Conservation (phyloP, 2,888 invertebrate genomes). For the Volucella zonaria region DNA sequence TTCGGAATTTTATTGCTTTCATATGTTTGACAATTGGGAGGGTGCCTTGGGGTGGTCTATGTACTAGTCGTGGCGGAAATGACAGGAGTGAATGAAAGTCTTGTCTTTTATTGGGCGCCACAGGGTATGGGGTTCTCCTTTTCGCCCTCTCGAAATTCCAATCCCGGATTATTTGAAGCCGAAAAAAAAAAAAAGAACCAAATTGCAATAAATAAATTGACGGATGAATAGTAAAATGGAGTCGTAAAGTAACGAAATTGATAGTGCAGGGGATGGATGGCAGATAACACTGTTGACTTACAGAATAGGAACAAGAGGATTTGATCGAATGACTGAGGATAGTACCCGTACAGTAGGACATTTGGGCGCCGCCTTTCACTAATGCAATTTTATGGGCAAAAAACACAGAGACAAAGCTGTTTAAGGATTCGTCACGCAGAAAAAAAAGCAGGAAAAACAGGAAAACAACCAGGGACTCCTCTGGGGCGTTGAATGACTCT, state of each 20-base stretch:
- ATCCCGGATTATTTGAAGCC: not conserved
- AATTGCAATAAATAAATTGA: conserved; percentile 43
- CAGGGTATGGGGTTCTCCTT: not conserved
- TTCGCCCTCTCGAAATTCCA: not conserved
- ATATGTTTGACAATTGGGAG: conserved; percentile 48
- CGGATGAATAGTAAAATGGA: conserved; percentile 26
- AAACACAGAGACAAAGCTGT: not conserved
- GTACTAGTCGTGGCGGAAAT: not conserved
- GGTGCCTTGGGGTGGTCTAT: not conserved
- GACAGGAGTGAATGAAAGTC: not conserved
- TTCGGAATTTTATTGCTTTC: conserved; percentile 55
- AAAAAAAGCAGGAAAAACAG: not conserved
- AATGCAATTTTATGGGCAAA: conserved; percentile 3
- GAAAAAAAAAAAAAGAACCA: not conserved
- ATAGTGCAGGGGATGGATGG: conserved; percentile 15
- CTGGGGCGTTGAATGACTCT: too few species aligned
- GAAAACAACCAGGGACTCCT: too few species aligned
- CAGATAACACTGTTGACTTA: conserved; percentile 3
- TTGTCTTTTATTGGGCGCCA: conserved; percentile 10
- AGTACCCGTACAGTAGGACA: not conserved
- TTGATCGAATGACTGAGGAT: not conserved
- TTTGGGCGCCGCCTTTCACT: conserved; percentile 9
- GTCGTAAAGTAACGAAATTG: conserved; percentile 32
- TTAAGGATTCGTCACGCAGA: not conserved
- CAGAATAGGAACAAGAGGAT: not conserved